A percentile compares a stretch with the other conserved stretches of the same genome.
These are phyloP conservation scores for Callipepla californica DNA, from an alignment of 2,113 vertebrate genomes.

Conservation along the genomic window DNA sequence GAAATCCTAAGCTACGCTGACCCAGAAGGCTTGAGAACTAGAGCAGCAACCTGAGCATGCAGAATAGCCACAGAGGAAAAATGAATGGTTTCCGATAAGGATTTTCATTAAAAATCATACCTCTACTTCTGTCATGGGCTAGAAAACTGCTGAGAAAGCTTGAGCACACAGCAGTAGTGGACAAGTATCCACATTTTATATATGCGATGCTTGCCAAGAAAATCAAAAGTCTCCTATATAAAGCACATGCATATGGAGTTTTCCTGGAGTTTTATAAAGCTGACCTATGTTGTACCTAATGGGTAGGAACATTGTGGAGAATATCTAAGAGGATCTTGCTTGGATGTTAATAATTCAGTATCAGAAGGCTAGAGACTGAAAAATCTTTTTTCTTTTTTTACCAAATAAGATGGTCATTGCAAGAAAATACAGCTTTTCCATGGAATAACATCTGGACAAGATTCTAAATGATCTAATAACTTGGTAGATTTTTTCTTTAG, in stretches of 20 bases:
- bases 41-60: neutral
- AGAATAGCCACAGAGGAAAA: neutral
- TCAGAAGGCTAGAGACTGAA: neutral
- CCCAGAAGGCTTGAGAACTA: neutral
- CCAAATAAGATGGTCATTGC: neutral
- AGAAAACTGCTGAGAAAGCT: neutral
- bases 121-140: neutral
- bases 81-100: neutral
- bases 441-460: neutral
- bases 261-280: neutral
- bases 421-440: neutral
- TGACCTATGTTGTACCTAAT: neutral
- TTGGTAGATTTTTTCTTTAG: neutral
- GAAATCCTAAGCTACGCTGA: neutral
- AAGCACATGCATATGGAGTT: neutral
- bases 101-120: neutral
- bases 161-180: neutral
- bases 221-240: neutral
- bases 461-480: neutral
- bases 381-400: neutral
- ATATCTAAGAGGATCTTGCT: neutral
- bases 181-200: neutral
- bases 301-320: neutral
- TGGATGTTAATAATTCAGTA: neutral
- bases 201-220: neutral